phyloP scores from a whole-genome alignment of 2,797 vertebrate species.

The Distichodus sexfasciatus region DNA sequence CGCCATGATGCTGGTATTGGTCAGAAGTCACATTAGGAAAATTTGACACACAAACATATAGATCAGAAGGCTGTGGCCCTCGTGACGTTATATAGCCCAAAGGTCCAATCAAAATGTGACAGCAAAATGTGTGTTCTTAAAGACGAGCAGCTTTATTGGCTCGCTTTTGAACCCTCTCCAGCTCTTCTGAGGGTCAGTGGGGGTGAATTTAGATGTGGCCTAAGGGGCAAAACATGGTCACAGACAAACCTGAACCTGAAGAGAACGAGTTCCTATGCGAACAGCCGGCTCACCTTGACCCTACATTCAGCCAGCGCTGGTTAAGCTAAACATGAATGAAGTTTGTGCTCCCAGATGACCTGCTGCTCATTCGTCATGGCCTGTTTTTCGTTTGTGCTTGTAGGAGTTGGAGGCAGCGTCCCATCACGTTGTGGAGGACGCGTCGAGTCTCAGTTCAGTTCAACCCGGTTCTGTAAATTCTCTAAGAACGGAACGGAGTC shows the following conservation, averaged over 20 bases:
- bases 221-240: too few relatives aligned
- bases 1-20: neutral
- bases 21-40: too few relatives aligned
- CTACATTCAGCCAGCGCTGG: constrained; percentile 24
- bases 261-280: neutral
- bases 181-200: neutral
- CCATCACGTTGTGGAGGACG: neutral
- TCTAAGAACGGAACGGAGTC: neutral
- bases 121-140: neutral
- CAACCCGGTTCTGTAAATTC: neutral
- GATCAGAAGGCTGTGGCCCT: too few relatives aligned
- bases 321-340: neutral
- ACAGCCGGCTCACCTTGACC: neutral
- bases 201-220: neutral
- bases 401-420: too few relatives aligned
- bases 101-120: neutral
- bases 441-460: neutral
- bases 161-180: neutral
- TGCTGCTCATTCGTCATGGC: neutral
- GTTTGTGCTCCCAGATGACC: neutral
- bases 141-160: neutral
- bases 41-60: too few relatives aligned
- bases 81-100: too few relatives aligned
- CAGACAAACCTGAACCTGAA: neutral
- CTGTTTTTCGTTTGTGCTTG: neutral